Percentiles rank a stretch among this genome's conserved stretches.
Evolutionary conservation across 35 echinoderm and acorn worm species (phyloP).

Genomic region (Diadema setosum): DNA sequence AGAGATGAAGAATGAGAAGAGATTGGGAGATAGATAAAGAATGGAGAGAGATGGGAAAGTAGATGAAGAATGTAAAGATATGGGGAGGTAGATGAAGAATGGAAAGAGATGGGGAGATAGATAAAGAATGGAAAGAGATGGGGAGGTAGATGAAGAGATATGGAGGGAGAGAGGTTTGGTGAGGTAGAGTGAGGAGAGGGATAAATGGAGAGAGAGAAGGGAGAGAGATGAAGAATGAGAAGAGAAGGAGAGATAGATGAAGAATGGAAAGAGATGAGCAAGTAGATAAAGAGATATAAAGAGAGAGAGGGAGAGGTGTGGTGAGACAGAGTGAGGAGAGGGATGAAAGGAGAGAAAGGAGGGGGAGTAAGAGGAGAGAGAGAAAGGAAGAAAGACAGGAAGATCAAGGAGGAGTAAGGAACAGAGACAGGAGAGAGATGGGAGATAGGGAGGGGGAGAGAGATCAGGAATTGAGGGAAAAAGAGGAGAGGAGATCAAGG

Average conservation of each 20-base stretch:
- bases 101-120: background rate
- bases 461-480: background rate
- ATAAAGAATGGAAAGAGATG: background rate
- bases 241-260: background rate
- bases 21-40: background rate
- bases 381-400: background rate
- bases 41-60: background rate
- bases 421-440: background rate
- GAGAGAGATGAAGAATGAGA: background rate
- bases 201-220: background rate
- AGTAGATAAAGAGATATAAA: background rate
- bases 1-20: background rate
- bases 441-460: background rate
- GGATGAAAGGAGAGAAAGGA: background rate
- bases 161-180: background rate
- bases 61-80: background rate
- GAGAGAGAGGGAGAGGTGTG: background rate
- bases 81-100: background rate
- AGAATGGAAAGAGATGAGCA: background rate
- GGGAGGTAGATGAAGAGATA: background rate
- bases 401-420: background rate
- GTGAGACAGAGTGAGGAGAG: background rate
- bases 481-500: too few species aligned
- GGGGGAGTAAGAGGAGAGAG: background rate
- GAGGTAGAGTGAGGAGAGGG: background rate